Percentiles rank a stretch among this genome's conserved stretches.
Conservation (phyloP, 2,797 vertebrate genomes). For the Gallinago nigripennis region DNA sequence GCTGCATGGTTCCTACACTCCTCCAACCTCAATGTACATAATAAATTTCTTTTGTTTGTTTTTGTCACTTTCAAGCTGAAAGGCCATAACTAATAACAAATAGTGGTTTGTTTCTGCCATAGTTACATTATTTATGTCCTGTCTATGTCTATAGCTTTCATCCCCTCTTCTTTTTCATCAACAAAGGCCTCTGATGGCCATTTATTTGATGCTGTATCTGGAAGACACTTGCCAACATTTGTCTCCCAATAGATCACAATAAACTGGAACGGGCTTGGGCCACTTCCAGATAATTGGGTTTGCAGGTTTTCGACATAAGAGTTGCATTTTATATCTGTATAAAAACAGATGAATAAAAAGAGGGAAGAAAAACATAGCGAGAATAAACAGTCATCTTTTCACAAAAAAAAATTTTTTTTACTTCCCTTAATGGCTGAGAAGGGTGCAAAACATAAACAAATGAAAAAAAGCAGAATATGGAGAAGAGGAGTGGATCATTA, state of each 20-base stretch:
- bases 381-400: not conserved
- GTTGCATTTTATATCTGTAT: not conserved
- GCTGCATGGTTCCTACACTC: not conserved
- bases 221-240: slow-evolving; percentile 2
- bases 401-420: not conserved
- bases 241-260: not conserved
- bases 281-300: not conserved
- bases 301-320: not conserved
- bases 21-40: slow-evolving; percentile 26
- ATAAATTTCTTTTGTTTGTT: slow-evolving; percentile 41
- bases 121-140: not conserved
- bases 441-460: accelerated
- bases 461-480: not conserved
- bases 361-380: not conserved
- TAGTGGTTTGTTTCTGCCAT: not conserved
- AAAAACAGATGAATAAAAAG: not conserved
- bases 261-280: not conserved
- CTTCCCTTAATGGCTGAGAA: not conserved
- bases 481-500: not conserved
- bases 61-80: slow-evolving; percentile 26
- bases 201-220: slow-evolving; percentile 29
- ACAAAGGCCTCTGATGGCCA: slow-evolving; percentile 7
- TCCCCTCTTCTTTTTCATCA: not conserved
- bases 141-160: not conserved
- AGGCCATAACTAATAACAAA: slow-evolving; percentile 29